Evolutionary conservation across 2,888 invertebrate species (phyloP).

Genomic region (Bhutanitis thaidina): DNA sequence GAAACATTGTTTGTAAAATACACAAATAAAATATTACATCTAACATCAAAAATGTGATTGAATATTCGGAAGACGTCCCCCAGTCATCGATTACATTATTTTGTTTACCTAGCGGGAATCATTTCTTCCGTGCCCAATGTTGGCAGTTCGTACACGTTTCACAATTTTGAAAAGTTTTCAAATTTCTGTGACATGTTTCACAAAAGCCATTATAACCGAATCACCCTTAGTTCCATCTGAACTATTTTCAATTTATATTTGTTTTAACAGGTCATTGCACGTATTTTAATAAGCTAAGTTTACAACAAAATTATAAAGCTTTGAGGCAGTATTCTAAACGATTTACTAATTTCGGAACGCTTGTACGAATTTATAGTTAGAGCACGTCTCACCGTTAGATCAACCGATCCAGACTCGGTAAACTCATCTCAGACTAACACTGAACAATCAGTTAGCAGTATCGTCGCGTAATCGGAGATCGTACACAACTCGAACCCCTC

Average conservation of each 20-base stretch:
- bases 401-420: no score
- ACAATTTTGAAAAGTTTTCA: conserved; percentile 18
- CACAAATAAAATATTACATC: background rate
- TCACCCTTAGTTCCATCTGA: conserved; percentile 14
- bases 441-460: no score
- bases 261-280: background rate
- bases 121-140: conserved; percentile 9
- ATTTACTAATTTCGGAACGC: no score
- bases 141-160: conserved; percentile 15
- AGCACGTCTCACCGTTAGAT: no score
- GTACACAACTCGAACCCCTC: no score
- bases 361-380: no score
- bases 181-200: conserved; percentile 19
- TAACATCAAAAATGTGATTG: conserved; percentile 10
- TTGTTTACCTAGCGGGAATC: background rate
- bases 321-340: no score
- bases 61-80: conserved; percentile 15
- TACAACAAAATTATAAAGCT: no score
- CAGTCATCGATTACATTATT: conserved; percentile 15
- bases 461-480: no score
- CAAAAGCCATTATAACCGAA: conserved; percentile 18
- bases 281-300: background rate
- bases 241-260: conserved; percentile 18
- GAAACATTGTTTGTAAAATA: background rate
- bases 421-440: no score